Evolutionary conservation across 2,888 invertebrate genomes (phyloP), one percentile per base, ranked within the genome.

Genomic region (Clitarchus hookeri): DNA sequence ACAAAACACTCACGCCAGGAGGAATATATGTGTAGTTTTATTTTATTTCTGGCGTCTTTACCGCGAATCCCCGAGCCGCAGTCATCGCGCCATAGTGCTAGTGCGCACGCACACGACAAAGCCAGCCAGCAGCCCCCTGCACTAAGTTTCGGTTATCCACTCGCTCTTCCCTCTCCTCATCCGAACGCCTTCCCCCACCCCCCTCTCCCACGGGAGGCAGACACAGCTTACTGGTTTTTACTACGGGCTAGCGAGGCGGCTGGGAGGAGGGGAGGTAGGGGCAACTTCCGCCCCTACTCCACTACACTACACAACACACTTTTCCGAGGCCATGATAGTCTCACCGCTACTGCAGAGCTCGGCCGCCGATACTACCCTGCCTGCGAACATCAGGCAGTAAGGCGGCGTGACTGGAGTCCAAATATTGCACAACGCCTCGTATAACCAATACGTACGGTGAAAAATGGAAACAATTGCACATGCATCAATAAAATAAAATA

Each of bases 301-400:
- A 82, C 82, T 82, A 82, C n/a, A 82, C 82, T 19, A 82, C 82
- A 82, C 82, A 82, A 82, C 82, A 82, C 82, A 82, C 36, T 82
- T 82, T 82, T 82, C 82, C 27, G 82, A 82, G 82, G 82, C 82
- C 82, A 27, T 44, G 82, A 82, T 82, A 27, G 27, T 82, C 82
- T 82, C 82, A 36, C 44, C 82, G 44, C 82, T 82, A 82, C 44
- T n/a, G 65, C 65, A n/a, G 65, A n/a, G 65, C 65, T n/a, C 65
- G 65, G 11, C 2, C 13, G 16, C 1, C 65, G 65, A 11, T 65
- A 65, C 65, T 65, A n/a, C 19, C 65, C 65, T 0, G n/a, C 65
- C 65, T 65, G 65, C 19, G n/a, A 65, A 65, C 65, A 65, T 65
- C 65, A 19, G 4, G 48, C 48, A 48, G 12, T 13, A 2, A 48